These are phyloP conservation scores for Danaus melanippus DNA, from an alignment of 1,140 invertebrate species.

Conservation along the genomic window DNA sequence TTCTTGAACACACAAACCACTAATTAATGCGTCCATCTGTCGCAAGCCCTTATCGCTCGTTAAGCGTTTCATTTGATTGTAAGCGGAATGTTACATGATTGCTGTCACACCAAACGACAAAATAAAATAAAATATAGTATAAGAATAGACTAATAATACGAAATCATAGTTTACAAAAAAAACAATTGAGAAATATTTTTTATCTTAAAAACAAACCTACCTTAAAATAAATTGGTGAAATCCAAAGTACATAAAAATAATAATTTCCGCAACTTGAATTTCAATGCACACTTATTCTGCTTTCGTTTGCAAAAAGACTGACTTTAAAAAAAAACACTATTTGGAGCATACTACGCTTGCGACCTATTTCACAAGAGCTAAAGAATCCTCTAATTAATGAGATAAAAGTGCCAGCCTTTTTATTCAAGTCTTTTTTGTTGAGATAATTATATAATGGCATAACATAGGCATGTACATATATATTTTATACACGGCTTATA, in stretches of 20 bases:
- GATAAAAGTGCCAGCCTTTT: conserved; percentile 21
- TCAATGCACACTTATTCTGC: conserved; percentile 15
- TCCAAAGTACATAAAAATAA: too few relatives aligned
- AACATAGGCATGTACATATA: too few relatives aligned
- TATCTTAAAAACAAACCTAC: too few relatives aligned
- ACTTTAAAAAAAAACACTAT: conserved; percentile 14
- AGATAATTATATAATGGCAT: too few relatives aligned
- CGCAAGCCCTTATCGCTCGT: conserved; percentile 19
- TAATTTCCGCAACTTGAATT: conserved; percentile 11
- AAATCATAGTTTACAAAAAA: too few relatives aligned
- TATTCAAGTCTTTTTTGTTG: conserved; percentile 8
- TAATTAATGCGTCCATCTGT: conserved; percentile 26
- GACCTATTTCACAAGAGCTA: conserved; percentile 20
- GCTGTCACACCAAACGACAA: not conserved
- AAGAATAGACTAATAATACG: too few relatives aligned
- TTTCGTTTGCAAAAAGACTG: conserved; percentile 9
- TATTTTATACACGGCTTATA: too few relatives aligned
- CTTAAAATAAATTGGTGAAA: too few relatives aligned
- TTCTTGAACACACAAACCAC: conserved; percentile 8
- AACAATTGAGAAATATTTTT: too few relatives aligned
- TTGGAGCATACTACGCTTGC: conserved; percentile 11
- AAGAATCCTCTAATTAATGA: conserved; percentile 26
- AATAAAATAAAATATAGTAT: too few relatives aligned
- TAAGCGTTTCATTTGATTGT: conserved; percentile 17
- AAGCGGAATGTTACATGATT: conserved; percentile 8